phyloP scores from a whole-genome alignment of 1,140 invertebrate species.

The Drosophila trapezifrons region DNA sequence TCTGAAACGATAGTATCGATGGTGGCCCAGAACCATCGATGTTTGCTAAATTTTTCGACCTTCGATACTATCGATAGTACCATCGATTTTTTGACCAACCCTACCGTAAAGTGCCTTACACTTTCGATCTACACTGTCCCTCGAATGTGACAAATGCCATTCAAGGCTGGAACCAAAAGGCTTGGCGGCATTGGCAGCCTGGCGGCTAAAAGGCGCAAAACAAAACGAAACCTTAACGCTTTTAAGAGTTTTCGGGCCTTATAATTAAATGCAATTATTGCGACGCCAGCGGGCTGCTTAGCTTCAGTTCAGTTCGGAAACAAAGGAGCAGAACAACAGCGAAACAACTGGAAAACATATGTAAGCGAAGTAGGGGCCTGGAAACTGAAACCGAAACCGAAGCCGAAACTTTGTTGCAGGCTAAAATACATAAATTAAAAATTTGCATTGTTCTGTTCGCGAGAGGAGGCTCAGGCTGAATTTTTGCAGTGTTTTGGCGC shows the following conservation, averaged over 20 bases:
- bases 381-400: conserved; percentile 24
- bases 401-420: conserved; percentile 62
- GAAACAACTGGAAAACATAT: conserved; percentile 75
- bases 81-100: too few species aligned
- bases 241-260: conserved; percentile 54
- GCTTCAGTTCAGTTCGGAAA: conserved; percentile 47
- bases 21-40: too few species aligned
- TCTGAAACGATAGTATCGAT: too few species aligned
- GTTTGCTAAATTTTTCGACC: too few species aligned
- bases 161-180: conserved; percentile 57
- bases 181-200: conserved; percentile 43
- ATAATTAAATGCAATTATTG: conserved; percentile 84
- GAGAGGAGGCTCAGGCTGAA: conserved; percentile 24
- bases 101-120: background rate
- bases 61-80: too few species aligned
- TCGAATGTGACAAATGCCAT: conserved; percentile 69
- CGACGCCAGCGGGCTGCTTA: conserved; percentile 70
- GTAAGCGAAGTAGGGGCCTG: conserved; percentile 57
- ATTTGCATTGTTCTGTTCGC: conserved; percentile 83
- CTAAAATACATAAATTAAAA: conserved; percentile 84
- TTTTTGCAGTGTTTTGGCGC: conserved; percentile 37
- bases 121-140: conserved; percentile 2
- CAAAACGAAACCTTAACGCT: conserved; percentile 50
- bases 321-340: conserved; percentile 58
- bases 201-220: conserved; percentile 31